Base-by-base conservation (phyloP, 2,888 invertebrate genomes). In the Drosophila dives region DNA sequence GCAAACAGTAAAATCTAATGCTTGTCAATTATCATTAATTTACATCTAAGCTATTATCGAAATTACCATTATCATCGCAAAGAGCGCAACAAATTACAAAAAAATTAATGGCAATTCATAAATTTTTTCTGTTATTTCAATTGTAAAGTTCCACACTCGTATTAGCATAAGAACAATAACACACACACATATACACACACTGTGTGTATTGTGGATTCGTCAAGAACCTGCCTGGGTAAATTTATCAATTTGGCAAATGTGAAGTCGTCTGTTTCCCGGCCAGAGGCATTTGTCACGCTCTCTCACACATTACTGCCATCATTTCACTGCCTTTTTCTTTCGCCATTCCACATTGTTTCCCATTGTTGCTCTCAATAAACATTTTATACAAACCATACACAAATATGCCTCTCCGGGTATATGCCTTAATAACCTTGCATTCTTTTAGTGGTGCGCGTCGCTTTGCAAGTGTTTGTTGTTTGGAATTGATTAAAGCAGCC, bases 11-110 rank as follows among this genome's bases (percentile, higher is more conserved):
- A 50, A 72, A 50, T 64, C 65, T 54, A 71, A 61, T 66, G 58
- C 53, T 53, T n/a, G 63, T 36, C 81, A 90, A 90, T 87, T 87
- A 87, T 81, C 86, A 77, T 80, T 81, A 83, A 90, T 90, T 90
- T 82, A 72, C 89, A 86, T 78, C 83, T 65, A 63, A 76, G 74
- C 70, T 77, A 90, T 88, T 90, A 83, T 71, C 79, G 75, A 76
- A 80, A 84, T 88, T 77, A 82, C 86, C 80, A 76, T 73, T 77
- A 82, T 89, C 80, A 76, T 73, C 36, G 34, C 63, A 49, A n/a
- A 23, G 32, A 66, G 58, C 54, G 63, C 61, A 71, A 15, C 63
- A 61, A 76, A 73, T 73, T 60, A 51, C 56, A 69, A 72, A 23
- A 7, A 45, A 45, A 23, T 23, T 45, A 23, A 79, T 77, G 71